phyloP scores from a whole-genome alignment of 2,888 invertebrate species.

The Thymelicus acteon region DNA sequence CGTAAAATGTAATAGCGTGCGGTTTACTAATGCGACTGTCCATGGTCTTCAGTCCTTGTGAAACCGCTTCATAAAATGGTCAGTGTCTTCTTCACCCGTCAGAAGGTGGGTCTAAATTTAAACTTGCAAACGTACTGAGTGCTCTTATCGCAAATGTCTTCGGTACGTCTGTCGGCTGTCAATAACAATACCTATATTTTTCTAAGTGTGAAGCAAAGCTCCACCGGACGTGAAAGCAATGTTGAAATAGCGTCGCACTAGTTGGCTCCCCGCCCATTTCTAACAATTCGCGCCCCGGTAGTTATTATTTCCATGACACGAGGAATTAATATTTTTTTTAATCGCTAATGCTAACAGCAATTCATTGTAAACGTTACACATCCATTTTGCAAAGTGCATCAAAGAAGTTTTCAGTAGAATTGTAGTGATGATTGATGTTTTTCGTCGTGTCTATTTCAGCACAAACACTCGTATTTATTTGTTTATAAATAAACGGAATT shows the following conservation, averaged over 20 bases:
- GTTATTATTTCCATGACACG: conserved; percentile 52
- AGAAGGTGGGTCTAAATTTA: conserved; percentile 31
- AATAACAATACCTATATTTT: conserved; percentile 47
- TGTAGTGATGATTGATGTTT: neutral
- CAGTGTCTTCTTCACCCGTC: conserved; percentile 11
- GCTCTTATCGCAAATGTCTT: conserved; percentile 38
- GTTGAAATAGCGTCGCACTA: conserved; percentile 70
- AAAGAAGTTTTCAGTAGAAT: conserved; percentile 15
- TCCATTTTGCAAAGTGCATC: conserved; percentile 21
- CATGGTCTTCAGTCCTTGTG: neutral
- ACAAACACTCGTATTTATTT: neutral
- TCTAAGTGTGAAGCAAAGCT: conserved; percentile 53
- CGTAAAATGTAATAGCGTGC: conserved; percentile 14
- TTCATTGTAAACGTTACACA: conserved; percentile 34
- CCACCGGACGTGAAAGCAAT: conserved; percentile 55
- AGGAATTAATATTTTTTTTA: conserved; percentile 46
- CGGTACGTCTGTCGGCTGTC: conserved; percentile 43
- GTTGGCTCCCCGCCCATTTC: conserved; percentile 73
- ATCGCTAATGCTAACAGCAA: conserved; percentile 41
- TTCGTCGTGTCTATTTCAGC: neutral
- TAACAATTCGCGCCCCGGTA: conserved; percentile 62
- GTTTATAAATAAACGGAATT: conserved; percentile 1
- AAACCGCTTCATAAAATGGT: conserved; percentile 19
- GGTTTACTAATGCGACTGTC: conserved; percentile 17
- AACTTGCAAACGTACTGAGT: conserved; percentile 33